phyloP scores from a whole-genome alignment of 2,888 invertebrate species.

The Caenorhabditis zanzibari region DNA sequence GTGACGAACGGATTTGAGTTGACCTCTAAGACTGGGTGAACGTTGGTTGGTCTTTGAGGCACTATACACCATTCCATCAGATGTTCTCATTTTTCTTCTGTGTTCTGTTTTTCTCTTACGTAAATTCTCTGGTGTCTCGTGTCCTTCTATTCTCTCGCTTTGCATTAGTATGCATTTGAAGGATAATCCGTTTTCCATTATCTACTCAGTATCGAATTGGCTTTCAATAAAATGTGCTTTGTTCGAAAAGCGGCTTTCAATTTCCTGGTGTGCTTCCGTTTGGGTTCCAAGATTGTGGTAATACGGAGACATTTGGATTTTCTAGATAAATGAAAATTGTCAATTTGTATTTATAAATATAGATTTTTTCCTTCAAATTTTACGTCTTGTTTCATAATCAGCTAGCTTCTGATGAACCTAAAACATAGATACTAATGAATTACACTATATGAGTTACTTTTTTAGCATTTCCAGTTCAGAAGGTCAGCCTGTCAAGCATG shows the following conservation, averaged over 20 bases:
- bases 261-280: constrained; percentile 11
- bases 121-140: not conserved
- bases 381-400: too few relatives aligned
- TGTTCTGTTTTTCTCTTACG: not conserved
- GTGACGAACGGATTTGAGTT: constrained; percentile 10
- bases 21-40: constrained; percentile 11
- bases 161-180: constrained; percentile 41
- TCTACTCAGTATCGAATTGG: not conserved
- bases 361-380: too few relatives aligned
- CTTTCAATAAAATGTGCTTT: not conserved
- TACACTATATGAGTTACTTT: not conserved
- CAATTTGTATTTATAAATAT: too few relatives aligned
- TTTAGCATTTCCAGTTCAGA: constrained; percentile 3
- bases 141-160: not conserved
- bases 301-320: not conserved
- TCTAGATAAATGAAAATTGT: too few relatives aligned
- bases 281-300: too few relatives aligned
- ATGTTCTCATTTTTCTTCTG: constrained; percentile 11
- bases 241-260: constrained; percentile 15
- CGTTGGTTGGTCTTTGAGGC: constrained; percentile 36
- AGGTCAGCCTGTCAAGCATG: not conserved
- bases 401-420: too few relatives aligned
- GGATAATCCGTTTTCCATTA: constrained; percentile 14
- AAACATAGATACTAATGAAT: not conserved
- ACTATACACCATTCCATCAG: constrained; percentile 5